Base-by-base conservation (phyloP, 2,113 vertebrate species). In the Channa maculata region DNA sequence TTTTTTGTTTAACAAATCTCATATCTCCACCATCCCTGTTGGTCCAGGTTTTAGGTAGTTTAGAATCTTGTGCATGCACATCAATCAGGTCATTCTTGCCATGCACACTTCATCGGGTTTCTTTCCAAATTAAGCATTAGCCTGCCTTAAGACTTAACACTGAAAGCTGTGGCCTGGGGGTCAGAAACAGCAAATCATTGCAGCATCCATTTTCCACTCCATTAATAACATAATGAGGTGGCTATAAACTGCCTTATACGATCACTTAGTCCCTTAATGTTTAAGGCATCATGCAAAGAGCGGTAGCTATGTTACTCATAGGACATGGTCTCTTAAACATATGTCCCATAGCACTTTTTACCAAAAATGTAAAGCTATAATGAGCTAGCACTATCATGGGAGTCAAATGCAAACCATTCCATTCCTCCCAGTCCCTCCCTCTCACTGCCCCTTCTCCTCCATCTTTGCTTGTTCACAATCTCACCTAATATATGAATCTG, bases 141-240 rank as follows among this genome's bases (percentile, higher is more conserved):
- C 49, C 50, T 45, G 72, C 62, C 68, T 46, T 46, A 1, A 63
- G 33, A 46, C 24, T 69, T 65, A 37, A 53, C 46, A 51, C 51
- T 72, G 49, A 79, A 84, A 41, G 61, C 54, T 72, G 43, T 57
- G 41, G 57, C 53, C 53, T 78, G 39, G n/a, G 63, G 80, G 53
- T 69, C 3, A 3, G 57, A 60, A 52, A 36, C 44, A 58, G 71
- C 57, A 36, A 64, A 53, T 50, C 50, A 34, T 63, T 55, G 41
- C 24, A 63, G 44, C 12, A 57, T 55, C 59, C 77, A 77, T 83
- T 86, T 91, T 91, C 88, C 89, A 88, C 77, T 53, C 87, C 87
- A 92, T 91, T 93, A 87, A 90, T 79, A 66, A 67, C 88, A 88
- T 84, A 90, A 93, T 92, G 86, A 90, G 83, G 59, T 73, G 82